Evolutionary conservation across 92 coral and sea anemone species (phyloP), one percentile per base, ranked within the genome.

Genomic region (Epizoanthus illoricatus): DNA sequence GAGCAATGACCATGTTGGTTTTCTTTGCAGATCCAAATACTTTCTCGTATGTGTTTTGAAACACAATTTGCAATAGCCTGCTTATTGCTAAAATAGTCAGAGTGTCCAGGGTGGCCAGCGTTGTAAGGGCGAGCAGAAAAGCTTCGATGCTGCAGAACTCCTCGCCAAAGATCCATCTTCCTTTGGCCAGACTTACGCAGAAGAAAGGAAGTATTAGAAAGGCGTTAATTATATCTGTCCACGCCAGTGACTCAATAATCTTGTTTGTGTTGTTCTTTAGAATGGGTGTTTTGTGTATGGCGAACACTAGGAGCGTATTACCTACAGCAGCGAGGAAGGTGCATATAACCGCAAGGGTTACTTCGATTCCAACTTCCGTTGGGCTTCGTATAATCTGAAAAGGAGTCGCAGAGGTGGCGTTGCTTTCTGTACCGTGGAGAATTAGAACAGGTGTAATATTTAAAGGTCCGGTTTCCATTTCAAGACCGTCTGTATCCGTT

Each of bases 1-100:
- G 58, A 74, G 15, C 28, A 24, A 74, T 74, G 15, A 65, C 80
- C 21, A 56, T 33, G 65, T 74, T 33, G 20, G 80, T 74, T 74
- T 74, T 74, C 65, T 74, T 74, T 28, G 33, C 33, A 28, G 33
- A 28, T 28, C 33, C 33, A 28, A 28, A 28, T 28, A 28, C 33
- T 28, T 28, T 28, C 33, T 28, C 33, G 33, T 28, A 28, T 28
- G 33, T 28, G 33, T 28, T 28, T 28, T 28, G 33, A 28, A 28
- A 28, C 33, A 28, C 33, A 28, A 28, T 28, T 28, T 28, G 0
- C 1, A 28, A 28, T 74, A 74, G 40, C 17, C 80, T 74, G 80
- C 59, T 74, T 2, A 74, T 16, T 1, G 80, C 80, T 54, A 74
- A 56, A 0, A 74, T 21, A 2, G 80, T 23, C 6, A 74, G 66